These are phyloP conservation scores for Drosophila robusta DNA, from an alignment of 2,888 invertebrate genomes.

Conservation along the genomic window DNA sequence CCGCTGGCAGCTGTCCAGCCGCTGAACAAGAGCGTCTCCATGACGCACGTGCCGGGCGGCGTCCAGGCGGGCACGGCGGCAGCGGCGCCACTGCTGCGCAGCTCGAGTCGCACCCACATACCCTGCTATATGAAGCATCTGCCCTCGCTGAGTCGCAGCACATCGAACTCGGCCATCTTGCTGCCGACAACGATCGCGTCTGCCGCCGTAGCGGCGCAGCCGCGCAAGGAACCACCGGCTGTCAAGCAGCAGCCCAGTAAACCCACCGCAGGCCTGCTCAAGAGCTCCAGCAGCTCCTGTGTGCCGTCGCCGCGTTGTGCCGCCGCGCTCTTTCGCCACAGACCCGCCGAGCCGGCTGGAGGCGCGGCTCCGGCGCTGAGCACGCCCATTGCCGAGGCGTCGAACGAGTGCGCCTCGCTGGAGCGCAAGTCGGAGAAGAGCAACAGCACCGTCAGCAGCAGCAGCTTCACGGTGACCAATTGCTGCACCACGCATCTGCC, in stretches of 20 bases:
- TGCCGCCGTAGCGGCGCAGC: slow-evolving; percentile 13
- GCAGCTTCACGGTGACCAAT: slow-evolving; percentile 83
- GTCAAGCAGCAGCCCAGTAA: slow-evolving; percentile 31
- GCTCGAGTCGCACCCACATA: slow-evolving; percentile 83
- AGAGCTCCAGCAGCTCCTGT: slow-evolving; percentile 85
- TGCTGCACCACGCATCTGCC: slow-evolving; percentile 84
- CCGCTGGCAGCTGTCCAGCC: slow-evolving; percentile 23
- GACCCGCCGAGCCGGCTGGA: slow-evolving; percentile 67
- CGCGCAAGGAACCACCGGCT: slow-evolving; percentile 33
- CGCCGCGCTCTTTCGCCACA: slow-evolving; percentile 62
- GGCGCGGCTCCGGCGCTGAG: slow-evolving; percentile 59
- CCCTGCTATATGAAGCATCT: slow-evolving; percentile 84
- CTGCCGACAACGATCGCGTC: slow-evolving; percentile 39
- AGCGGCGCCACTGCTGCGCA: slow-evolving; percentile 61
- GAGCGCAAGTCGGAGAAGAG: slow-evolving; percentile 84
- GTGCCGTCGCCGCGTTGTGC: slow-evolving; percentile 76
- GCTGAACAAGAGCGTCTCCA: slow-evolving; percentile 83
- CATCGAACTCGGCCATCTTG: slow-evolving; percentile 84
- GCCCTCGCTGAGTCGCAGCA: slow-evolving; percentile 83
- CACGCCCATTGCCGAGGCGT: slow-evolving; percentile 63
- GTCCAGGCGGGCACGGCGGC: slow-evolving; percentile 19
- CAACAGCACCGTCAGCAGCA: slow-evolving; percentile 83
- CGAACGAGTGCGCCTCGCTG: slow-evolving; percentile 73
- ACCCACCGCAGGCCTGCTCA: slow-evolving; percentile 70
- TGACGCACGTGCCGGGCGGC: slow-evolving; percentile 81